Percentiles rank a stretch among this genome's conserved stretches.
phyloP scores from a whole-genome alignment of 2,113 vertebrate genomes.

The Fukomys damarensis region DNA sequence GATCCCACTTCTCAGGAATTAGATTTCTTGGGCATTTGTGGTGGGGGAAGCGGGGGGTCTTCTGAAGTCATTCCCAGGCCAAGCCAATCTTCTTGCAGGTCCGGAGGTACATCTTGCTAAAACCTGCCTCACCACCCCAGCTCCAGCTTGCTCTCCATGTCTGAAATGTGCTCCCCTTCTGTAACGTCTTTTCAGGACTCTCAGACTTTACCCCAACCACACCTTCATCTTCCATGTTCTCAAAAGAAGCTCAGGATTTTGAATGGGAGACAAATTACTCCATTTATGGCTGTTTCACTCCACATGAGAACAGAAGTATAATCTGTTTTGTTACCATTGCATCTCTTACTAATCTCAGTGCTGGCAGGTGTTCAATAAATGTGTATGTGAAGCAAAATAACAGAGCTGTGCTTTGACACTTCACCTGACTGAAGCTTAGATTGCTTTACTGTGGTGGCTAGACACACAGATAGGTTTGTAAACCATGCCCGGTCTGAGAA shows the following conservation, averaged over 20 bases:
- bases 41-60: background rate
- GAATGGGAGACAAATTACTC: accelerated
- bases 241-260: background rate
- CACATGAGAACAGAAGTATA: background rate
- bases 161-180: background rate
- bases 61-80: background rate
- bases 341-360: background rate
- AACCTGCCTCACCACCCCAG: background rate
- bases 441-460: too few species aligned
- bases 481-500: accelerated
- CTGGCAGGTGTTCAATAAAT: background rate
- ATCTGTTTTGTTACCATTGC: background rate
- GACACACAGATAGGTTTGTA: background rate
- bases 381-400: background rate
- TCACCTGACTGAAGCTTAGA: background rate
- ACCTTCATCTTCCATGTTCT: background rate
- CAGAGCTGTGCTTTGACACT: background rate
- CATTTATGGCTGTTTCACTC: background rate
- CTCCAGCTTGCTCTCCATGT: background rate
- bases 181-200: background rate
- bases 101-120: background rate
- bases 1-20: background rate
- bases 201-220: background rate
- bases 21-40: background rate
- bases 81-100: background rate